phyloP scores from a whole-genome alignment of 2,888 invertebrate species.

The Mayetiola destructor region DNA sequence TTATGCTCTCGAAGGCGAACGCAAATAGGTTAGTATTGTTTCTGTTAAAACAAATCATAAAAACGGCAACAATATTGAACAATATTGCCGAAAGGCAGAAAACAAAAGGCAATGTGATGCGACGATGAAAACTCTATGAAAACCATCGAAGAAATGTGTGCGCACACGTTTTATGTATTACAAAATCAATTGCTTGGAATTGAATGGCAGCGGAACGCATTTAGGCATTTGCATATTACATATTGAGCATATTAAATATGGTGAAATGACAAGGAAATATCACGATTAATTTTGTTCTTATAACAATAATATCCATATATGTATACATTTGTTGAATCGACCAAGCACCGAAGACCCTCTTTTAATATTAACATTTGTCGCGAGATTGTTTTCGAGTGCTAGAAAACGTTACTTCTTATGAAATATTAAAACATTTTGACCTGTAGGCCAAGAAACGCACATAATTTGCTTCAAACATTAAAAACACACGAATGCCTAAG shows the following conservation, averaged over 20 bases:
- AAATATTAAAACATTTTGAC: too few relatives aligned
- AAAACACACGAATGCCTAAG: too few relatives aligned
- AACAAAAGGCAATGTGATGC: neutral
- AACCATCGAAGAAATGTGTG: too few relatives aligned
- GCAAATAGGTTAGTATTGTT: neutral
- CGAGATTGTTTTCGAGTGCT: neutral
- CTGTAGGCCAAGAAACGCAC: too few relatives aligned
- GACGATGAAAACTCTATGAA: neutral
- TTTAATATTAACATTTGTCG: neutral
- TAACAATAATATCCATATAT: too few relatives aligned
- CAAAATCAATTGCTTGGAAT: slow-evolving; percentile 7
- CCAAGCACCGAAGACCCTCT: neutral
- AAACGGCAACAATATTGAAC: neutral
- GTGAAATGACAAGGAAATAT: too few relatives aligned
- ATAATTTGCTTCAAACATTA: too few relatives aligned
- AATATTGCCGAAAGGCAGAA: neutral
- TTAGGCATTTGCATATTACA: neutral
- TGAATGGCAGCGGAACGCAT: neutral
- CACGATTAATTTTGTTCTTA: too few relatives aligned
- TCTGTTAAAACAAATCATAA: slow-evolving; percentile 6
- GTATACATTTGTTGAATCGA: neutral
- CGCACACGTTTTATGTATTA: neutral
- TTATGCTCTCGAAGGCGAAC: neutral
- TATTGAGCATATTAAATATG: slow-evolving; percentile 8
- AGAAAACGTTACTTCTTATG: too few relatives aligned